phyloP scores from a whole-genome alignment of 2,888 invertebrate genomes.

The Eupeodes latifasciatus region DNA sequence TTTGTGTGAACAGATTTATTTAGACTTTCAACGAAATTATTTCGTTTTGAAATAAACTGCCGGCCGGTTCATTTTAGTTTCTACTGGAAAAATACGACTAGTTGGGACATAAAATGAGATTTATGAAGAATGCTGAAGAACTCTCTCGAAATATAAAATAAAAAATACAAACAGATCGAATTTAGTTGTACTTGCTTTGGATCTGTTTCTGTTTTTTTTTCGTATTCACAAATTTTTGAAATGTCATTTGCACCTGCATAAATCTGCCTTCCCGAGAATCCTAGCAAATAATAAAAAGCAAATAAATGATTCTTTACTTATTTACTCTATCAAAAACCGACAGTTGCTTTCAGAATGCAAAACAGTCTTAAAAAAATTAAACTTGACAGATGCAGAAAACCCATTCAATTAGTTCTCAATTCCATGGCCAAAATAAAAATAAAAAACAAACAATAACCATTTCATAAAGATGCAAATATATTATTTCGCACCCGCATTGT shows the following conservation, averaged over 20 bases:
- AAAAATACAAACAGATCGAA: neutral
- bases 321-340: neutral
- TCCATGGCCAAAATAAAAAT: conserved; percentile 9
- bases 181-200: neutral
- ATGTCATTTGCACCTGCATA: too few species aligned
- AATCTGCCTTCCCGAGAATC: too few species aligned
- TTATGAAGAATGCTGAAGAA: neutral
- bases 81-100: too few species aligned
- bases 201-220: too few species aligned
- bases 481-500: conserved; percentile 71
- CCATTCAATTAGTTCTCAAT: conserved; percentile 57
- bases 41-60: neutral
- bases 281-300: too few species aligned
- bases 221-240: too few species aligned
- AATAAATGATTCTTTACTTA: too few species aligned
- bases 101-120: too few species aligned
- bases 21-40: neutral
- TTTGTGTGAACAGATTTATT: neutral
- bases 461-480: conserved; percentile 48
- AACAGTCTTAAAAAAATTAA: neutral
- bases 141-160: neutral
- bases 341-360: neutral
- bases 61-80: too few species aligned
- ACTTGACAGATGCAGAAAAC: conserved; percentile 60
- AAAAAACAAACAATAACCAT: conserved; percentile 40